Evolutionary conservation across 2,113 vertebrate species (phyloP).

Genomic region (Glareola pratincola): DNA sequence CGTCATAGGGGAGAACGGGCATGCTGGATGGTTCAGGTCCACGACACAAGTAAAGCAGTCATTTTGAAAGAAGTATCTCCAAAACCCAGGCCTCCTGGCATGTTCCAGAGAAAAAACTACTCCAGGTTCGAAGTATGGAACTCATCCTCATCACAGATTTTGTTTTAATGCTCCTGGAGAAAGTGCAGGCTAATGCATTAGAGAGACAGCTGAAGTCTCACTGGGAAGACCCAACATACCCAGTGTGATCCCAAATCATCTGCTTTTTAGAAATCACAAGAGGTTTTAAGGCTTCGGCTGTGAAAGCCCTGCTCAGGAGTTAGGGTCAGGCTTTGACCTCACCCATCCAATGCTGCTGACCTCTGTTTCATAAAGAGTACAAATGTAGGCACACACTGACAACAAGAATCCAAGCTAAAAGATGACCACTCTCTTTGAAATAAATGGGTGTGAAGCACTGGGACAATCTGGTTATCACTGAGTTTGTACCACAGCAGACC

Average conservation of each 20-base stretch:
- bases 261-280: neutral
- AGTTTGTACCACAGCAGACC: neutral
- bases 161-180: neutral
- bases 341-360: neutral
- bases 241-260: neutral
- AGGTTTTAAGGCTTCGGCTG: neutral
- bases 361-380: neutral
- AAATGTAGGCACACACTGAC: neutral
- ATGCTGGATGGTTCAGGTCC: neutral
- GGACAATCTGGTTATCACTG: neutral
- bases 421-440: neutral
- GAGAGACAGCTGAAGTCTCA: neutral
- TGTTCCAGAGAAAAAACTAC: neutral
- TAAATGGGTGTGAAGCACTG: neutral
- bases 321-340: neutral
- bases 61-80: neutral
- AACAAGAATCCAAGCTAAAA: neutral
- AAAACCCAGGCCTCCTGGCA: neutral
- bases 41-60: neutral
- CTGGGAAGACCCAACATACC: neutral
- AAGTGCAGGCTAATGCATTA: neutral
- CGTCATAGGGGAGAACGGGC: rapidly evolving
- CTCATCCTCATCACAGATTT: neutral
- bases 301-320: neutral
- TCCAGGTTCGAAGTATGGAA: neutral